Conservation (phyloP, 2,888 invertebrate genomes). For the Oxyteleia sp. region DNA sequence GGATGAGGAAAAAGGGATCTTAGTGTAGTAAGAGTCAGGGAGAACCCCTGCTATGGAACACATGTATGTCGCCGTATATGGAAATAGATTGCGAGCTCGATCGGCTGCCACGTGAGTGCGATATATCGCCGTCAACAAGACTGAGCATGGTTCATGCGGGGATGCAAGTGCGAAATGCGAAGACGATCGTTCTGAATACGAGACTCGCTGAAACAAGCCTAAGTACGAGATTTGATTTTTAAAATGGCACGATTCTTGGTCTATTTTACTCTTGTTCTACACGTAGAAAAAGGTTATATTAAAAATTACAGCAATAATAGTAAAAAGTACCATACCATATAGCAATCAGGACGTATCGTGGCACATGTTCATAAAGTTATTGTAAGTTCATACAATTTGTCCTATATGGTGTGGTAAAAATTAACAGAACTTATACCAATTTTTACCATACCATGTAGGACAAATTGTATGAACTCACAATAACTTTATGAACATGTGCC, state of each 20-base stretch:
- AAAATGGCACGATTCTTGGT: slow-evolving; percentile 11
- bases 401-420: no score
- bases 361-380: no score
- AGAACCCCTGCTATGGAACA: slow-evolving; percentile 83
- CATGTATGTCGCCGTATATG: slow-evolving; percentile 82
- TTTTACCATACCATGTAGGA: no score
- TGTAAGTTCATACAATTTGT: no score
- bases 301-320: no score
- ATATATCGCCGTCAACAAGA: slow-evolving; percentile 73
- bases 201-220: slow-evolving; percentile 5
- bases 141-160: slow-evolving; percentile 52
- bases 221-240: slow-evolving; percentile 8
- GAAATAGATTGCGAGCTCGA: slow-evolving; percentile 80
- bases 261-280: no score
- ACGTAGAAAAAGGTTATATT: no score
- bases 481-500: no score
- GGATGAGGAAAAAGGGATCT: slow-evolving; percentile 77
- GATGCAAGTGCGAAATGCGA: slow-evolving; percentile 63
- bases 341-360: no score
- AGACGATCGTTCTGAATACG: slow-evolving; percentile 16
- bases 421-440: no score
- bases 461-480: no score
- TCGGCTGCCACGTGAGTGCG: slow-evolving; percentile 74
- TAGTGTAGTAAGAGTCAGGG: slow-evolving; percentile 56
- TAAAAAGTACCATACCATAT: no score